Base-by-base conservation (phyloP, 2,113 vertebrate genomes). In the Xyliphius kryptos region DNA sequence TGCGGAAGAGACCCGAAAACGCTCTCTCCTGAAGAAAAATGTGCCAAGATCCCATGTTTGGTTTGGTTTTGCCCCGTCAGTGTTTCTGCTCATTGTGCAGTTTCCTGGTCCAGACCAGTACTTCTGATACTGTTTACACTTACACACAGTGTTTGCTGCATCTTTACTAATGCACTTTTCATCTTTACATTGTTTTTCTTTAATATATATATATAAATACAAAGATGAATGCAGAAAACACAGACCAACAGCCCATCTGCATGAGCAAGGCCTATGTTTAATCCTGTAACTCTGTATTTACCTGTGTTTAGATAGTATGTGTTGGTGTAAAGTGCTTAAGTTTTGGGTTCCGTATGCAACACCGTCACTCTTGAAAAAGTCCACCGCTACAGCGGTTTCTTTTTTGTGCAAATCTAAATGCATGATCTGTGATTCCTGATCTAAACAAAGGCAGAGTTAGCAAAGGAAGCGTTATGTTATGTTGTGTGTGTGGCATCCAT, bases 41-140 rank as follows among this genome's bases (percentile, higher is more conserved):
- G 85, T 88, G 85, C 82, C 81, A 83, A 86, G 73, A 86, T 89
- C 86, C 84, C 61, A 83, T 81, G 71, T 79, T 72, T 78, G 15
- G 43, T 47, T 17, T 26, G 6, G 17, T 17, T 48, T n/a, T 71
- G 37, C 26, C 46, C 47, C 12, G 7, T 41, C 15, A n/a, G 9
- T 46, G 17, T 48, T 37, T 44, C 69, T 20, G 37, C 46, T 70
- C 61, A 65, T 74, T 56, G 74, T 79, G 61, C 73, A 69, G 79
- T 66, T 81, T 78, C 81, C 53, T 71, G 56, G 73, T 85, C 72
- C 66, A 80, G 75, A 74, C 80, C 75, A 82, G 74, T 75, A 55
- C 3, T 62, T 77, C 79, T 48, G 60, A 78, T 55, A 71, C 58
- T 12, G n/a, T n/a, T n/a, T n/a, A n/a, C n/a, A n/a, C n/a, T n/a